These are phyloP conservation scores for Caenorhabditis uteleia DNA, from an alignment of 2,888 invertebrate species.

Conservation along the genomic window DNA sequence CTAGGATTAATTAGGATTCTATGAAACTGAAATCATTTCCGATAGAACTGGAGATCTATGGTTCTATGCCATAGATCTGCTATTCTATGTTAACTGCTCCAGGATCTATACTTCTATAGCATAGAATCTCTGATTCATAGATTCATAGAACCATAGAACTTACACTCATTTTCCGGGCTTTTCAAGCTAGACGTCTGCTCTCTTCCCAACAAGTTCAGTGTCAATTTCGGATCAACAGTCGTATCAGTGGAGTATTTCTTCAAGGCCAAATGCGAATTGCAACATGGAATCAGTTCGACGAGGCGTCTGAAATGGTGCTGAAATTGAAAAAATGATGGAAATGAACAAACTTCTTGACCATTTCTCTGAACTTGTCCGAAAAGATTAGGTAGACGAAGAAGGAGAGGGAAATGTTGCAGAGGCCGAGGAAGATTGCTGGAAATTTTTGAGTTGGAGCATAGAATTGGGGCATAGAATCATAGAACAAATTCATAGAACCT, in stretches of 20 bases:
- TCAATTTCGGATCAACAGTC: not conserved
- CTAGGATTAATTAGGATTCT: too few relatives aligned
- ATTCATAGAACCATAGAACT: too few relatives aligned
- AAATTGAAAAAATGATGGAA: not conserved
- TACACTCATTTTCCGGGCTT: not conserved
- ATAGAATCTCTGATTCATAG: too few relatives aligned
- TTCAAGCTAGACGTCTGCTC: not conserved
- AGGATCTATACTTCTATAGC: too few relatives aligned
- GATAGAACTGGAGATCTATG: too few relatives aligned
- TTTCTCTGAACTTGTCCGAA: constrained; percentile 60
- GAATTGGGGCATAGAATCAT: too few relatives aligned
- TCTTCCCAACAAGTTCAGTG: not conserved
- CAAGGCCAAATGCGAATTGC: not conserved
- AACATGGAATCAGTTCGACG: not conserved
- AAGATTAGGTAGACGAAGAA: constrained; percentile 65
- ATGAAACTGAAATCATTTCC: too few relatives aligned
- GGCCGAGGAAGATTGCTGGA: constrained; percentile 60
- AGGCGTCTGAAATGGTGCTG: constrained; percentile 1
- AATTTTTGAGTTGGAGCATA: not conserved
- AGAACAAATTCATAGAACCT: too few relatives aligned
- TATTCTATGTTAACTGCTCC: too few relatives aligned
- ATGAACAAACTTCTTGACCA: constrained; percentile 54
- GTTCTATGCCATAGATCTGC: too few relatives aligned
- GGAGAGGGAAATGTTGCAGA: constrained; percentile 66
- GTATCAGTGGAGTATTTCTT: not conserved